Evolutionary conservation across 2,888 invertebrate genomes (phyloP).

Genomic region (Netelia fuscicornis): DNA sequence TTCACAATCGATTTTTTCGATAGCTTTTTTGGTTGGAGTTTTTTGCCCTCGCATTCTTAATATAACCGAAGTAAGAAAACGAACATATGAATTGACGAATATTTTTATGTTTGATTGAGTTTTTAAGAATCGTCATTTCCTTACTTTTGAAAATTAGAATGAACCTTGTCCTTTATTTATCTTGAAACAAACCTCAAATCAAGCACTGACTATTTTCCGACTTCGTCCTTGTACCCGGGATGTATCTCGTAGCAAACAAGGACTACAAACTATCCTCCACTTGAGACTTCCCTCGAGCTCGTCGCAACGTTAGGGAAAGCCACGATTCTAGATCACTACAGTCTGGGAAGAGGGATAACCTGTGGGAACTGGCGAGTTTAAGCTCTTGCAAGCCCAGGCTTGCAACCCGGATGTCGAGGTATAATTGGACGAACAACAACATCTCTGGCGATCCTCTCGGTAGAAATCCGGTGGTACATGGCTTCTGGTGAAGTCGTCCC

Average conservation of each 20-base stretch:
- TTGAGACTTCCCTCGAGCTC: slow-evolving; percentile 34
- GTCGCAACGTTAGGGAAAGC: slow-evolving; percentile 35
- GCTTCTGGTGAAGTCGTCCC: slow-evolving; percentile 34
- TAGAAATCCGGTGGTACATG: slow-evolving; percentile 43
- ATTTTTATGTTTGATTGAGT: no score
- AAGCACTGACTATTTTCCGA: slow-evolving; percentile 11
- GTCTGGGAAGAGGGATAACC: slow-evolving; percentile 32
- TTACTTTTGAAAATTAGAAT: no score
- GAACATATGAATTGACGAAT: background rate
- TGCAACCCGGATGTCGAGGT: slow-evolving; percentile 54
- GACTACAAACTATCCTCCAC: slow-evolving; percentile 36
- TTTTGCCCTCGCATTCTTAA: background rate
- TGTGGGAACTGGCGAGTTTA: slow-evolving; percentile 56
- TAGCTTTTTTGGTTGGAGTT: background rate
- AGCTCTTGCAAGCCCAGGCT: slow-evolving; percentile 59
- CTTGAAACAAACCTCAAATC: background rate
- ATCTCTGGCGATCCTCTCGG: slow-evolving; percentile 45
- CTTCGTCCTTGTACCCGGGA: background rate
- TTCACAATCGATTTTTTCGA: no score
- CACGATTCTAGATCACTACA: slow-evolving; percentile 46
- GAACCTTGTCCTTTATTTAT: no score
- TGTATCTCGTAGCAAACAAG: slow-evolving; percentile 24
- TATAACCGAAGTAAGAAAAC: background rate
- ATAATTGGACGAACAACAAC: slow-evolving; percentile 67
- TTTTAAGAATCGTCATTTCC: no score